Conservation (phyloP, 2,888 invertebrate species). For the Callimorpha dominula region DNA sequence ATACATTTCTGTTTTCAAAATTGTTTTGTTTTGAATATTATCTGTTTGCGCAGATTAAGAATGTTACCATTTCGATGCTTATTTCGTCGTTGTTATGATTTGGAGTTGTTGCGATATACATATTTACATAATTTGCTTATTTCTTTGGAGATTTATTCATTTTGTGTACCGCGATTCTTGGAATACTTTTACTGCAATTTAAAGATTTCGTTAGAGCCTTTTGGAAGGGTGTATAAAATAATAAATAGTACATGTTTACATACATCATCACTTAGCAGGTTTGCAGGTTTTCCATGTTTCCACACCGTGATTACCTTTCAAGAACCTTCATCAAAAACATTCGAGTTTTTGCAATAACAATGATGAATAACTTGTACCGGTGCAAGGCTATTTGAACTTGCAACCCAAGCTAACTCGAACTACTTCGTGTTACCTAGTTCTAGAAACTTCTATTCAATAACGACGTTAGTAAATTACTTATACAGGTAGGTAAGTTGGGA, state of each 20-base stretch:
- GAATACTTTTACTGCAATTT: not conserved
- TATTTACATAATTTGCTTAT: conserved; percentile 50
- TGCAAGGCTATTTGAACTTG: conserved; percentile 2
- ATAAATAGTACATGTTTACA: not conserved
- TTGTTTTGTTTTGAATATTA: conserved; percentile 65
- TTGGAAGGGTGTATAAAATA: not conserved
- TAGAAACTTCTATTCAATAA: conserved; percentile 3
- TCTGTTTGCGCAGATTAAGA: conserved; percentile 73
- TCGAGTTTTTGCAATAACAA: not conserved
- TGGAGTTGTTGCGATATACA: conserved; percentile 45
- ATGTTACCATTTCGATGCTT: conserved; percentile 68
- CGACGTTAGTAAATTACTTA: not conserved
- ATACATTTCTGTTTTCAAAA: conserved; percentile 27
- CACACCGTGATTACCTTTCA: not conserved
- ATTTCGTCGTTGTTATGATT: conserved; percentile 62
- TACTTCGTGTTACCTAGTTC: conserved; percentile 11
- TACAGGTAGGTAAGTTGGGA: conserved; percentile 1
- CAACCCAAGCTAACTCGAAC: not conserved
- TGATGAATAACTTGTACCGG: not conserved
- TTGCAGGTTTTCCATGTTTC: not conserved
- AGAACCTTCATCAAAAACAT: not conserved
- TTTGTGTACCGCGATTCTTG: conserved; percentile 5
- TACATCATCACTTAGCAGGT: not conserved
- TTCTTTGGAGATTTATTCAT: conserved; percentile 32
- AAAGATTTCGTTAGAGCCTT: too few relatives aligned